Base-by-base conservation (phyloP, 2,888 invertebrate genomes). In the Aphidoletes aphidimyza region DNA sequence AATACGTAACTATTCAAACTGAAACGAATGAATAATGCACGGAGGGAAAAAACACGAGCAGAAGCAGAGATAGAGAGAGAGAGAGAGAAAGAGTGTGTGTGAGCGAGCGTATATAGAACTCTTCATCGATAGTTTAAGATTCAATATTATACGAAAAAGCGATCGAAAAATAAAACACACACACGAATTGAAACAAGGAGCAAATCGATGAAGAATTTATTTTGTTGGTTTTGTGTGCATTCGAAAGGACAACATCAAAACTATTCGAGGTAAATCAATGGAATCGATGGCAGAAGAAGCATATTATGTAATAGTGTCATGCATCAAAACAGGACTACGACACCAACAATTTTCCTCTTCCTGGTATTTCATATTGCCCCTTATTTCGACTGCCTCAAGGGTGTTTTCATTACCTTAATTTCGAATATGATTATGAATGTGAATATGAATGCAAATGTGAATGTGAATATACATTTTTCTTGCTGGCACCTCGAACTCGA, bases 11-110 rank as follows among this genome's bases (percentile, higher is more conserved):
- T n/a, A n/a, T 17, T 47, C 22, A 22, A 54, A 54, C 69, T 34
- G 69, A 69, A 69, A 30, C 14, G 30, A 69, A 69, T 69, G 69
- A 69, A 69, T 69, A 69, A 69, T 69, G 69, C 69, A 69, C n/a
- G 22, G 22, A 54, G 39, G n/a, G 11, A 54, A 22, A 22, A 54
- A 54, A 54, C 22, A 54, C 11, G 54, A 54, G n/a, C n/a, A n/a
- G n/a, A 22, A 22, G 9, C 5, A 54, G 22, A 47, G 47, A 47
- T 6, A 14, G 0, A 54, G 6, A 54, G 22, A 47, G 19, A 47
- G 17, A 54, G 3, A 1, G 30, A 69, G 30, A 30, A 14, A 69
- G 69, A 69, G 30, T 54, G 39, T n/a, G 39, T 11, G 6, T 47
- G 11, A 6, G 19, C 17, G 47, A 19, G 17, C 9, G 9, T 11